These are phyloP conservation scores for Rhagium mordax DNA, from an alignment of 2,888 invertebrate species.

Conservation along the genomic window DNA sequence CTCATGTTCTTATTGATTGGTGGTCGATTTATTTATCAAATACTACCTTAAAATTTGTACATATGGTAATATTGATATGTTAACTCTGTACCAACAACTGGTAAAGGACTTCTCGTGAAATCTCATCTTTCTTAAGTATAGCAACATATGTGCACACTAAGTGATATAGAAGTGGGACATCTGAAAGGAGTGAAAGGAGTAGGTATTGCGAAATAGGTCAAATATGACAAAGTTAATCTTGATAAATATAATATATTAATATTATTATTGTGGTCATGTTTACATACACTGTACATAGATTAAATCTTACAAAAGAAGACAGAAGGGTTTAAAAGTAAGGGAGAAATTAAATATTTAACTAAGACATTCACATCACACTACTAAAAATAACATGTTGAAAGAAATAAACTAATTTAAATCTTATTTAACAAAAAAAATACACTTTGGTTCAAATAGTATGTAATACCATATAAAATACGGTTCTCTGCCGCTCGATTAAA, in stretches of 20 bases:
- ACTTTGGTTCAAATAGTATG: conserved; percentile 62
- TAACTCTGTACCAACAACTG: too few relatives aligned
- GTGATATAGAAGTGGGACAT: too few relatives aligned
- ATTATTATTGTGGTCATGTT: conserved; percentile 59
- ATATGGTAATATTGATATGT: too few relatives aligned
- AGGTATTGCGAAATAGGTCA: background rate
- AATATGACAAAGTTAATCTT: conserved; percentile 37
- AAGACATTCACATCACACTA: conserved; percentile 49
- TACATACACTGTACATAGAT: conserved; percentile 57
- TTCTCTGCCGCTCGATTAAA: conserved; percentile 45
- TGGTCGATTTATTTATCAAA: too few relatives aligned
- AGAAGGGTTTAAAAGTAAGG: conserved; percentile 44
- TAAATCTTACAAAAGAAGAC: conserved; percentile 51
- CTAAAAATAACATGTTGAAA: conserved; percentile 38
- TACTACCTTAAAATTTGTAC: too few relatives aligned
- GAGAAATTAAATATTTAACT: conserved; percentile 42
- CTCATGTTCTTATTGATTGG: too few relatives aligned
- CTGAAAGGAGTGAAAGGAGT: too few relatives aligned
- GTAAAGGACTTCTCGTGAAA: too few relatives aligned
- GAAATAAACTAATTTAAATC: conserved; percentile 47
- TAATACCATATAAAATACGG: conserved; percentile 65
- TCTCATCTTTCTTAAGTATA: too few relatives aligned
- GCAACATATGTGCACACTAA: too few relatives aligned
- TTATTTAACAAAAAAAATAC: conserved; percentile 59
- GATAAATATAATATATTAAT: conserved; percentile 58